Evolutionary conservation across 1,140 invertebrate species (phyloP).

Genomic region (Camponotus floridanus): DNA sequence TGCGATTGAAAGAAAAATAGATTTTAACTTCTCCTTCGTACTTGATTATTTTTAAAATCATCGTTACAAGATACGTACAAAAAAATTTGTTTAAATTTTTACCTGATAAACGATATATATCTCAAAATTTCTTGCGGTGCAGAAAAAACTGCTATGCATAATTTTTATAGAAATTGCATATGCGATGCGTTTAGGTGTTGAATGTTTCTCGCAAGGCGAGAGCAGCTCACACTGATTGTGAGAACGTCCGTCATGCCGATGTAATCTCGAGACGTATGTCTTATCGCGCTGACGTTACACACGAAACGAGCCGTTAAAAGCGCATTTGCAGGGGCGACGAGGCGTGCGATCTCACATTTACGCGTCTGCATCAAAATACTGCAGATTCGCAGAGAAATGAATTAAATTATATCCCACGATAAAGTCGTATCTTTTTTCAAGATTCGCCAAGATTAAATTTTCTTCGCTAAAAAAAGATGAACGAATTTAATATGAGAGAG

Average conservation of each 20-base stretch:
- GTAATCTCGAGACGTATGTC: conserved; percentile 60
- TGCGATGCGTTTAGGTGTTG: conserved; percentile 5
- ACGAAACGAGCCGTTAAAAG: conserved; percentile 33
- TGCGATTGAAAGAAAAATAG: not conserved
- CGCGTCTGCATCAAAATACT: not conserved
- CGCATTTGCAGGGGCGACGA: conserved; percentile 27
- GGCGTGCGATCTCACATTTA: conserved; percentile 17
- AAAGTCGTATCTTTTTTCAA: not conserved
- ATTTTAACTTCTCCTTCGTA: not conserved
- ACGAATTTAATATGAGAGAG: too few species aligned
- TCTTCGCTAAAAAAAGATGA: too few species aligned
- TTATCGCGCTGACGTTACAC: conserved; percentile 49
- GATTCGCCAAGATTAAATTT: not conserved
- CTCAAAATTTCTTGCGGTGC: not conserved
- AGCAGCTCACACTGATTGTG: not conserved
- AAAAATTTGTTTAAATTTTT: not conserved
- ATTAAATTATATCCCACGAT: conserved; percentile 15
- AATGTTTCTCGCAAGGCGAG: conserved; percentile 38
- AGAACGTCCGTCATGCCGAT: conserved; percentile 15
- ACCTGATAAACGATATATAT: not conserved
- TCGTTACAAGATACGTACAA: not conserved
- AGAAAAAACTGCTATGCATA: not conserved
- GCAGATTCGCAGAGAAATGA: not conserved
- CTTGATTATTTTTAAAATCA: not conserved
- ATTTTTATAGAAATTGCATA: not conserved